phyloP scores from a whole-genome alignment of 2,888 invertebrate genomes.

The Pemphredon lugubris region DNA sequence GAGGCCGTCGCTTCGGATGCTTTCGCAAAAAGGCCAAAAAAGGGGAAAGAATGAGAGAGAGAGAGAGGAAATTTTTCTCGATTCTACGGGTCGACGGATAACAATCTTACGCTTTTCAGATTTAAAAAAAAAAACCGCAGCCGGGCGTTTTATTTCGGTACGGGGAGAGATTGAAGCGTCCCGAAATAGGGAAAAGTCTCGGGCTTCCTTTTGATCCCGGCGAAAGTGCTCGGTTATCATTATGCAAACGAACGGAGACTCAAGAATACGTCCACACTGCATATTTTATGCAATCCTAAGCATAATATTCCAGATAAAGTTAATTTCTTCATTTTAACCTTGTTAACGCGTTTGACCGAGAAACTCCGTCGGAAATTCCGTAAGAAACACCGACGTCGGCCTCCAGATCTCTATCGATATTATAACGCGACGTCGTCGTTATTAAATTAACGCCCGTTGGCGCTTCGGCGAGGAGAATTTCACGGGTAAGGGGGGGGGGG shows the following conservation, averaged over 20 bases:
- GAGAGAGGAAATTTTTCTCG: no score
- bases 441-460: no score
- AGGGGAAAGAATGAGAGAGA: no score
- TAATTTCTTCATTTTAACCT: background rate
- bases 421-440: no score
- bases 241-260: constrained; percentile 1
- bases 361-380: background rate
- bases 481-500: no score
- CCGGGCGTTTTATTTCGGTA: no score
- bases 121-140: no score
- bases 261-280: background rate
- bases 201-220: background rate
- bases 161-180: background rate
- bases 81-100: background rate
- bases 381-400: background rate
- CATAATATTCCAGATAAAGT: background rate
- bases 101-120: constrained; percentile 6
- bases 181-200: background rate
- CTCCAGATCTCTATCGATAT: background rate
- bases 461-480: no score
- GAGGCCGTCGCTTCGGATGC: background rate
- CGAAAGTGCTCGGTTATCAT: background rate
- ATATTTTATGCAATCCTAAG: background rate
- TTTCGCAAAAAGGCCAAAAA: background rate
- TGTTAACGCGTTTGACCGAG: background rate